A percentile compares a stretch with the other conserved stretches of the same genome.
These are phyloP conservation scores for Hydrochoerus hydrochaeris DNA, from an alignment of 2,113 vertebrate species.

Conservation along the genomic window DNA sequence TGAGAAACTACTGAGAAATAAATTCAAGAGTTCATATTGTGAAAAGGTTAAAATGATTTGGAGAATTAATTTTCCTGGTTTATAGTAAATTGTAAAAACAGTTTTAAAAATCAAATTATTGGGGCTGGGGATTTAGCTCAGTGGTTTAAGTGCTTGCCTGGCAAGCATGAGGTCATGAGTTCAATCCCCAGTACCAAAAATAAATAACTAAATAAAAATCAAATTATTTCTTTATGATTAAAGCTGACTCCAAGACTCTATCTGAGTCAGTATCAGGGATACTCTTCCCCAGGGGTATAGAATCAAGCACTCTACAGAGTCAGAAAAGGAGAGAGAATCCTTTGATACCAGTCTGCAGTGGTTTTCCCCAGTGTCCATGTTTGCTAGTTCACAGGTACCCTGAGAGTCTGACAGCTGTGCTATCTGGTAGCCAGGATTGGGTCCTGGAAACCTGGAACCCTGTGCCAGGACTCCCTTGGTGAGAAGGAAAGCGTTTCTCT, in stretches of 20 bases:
- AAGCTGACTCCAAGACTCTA: not conserved
- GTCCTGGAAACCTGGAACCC: not conserved
- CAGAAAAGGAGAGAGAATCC: not conserved
- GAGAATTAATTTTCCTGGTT: not conserved
- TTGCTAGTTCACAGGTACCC: not conserved
- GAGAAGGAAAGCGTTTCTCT: not conserved
- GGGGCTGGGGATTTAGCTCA: no score
- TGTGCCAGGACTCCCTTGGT: not conserved
- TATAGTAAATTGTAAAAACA: not conserved
- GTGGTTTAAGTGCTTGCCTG: no score
- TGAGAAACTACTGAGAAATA: not conserved
- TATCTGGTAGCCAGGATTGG: not conserved
- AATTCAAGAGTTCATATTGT: not conserved
- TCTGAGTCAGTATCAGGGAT: not conserved
- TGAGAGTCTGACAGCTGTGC: not conserved
- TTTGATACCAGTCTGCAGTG: not conserved
- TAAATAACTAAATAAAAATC: no score
- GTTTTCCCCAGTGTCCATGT: not conserved
- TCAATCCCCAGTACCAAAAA: no score
- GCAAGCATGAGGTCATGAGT: no score
- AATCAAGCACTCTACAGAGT: not conserved
- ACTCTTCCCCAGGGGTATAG: not conserved
- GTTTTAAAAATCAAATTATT: not conserved
- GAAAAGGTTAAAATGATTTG: slow-evolving; percentile 1
- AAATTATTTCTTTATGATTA: slow-evolving; percentile 16